These are phyloP conservation scores for Actinia tenebrosa DNA, from an alignment of 64 coral and sea anemone genomes.

Conservation along the genomic window DNA sequence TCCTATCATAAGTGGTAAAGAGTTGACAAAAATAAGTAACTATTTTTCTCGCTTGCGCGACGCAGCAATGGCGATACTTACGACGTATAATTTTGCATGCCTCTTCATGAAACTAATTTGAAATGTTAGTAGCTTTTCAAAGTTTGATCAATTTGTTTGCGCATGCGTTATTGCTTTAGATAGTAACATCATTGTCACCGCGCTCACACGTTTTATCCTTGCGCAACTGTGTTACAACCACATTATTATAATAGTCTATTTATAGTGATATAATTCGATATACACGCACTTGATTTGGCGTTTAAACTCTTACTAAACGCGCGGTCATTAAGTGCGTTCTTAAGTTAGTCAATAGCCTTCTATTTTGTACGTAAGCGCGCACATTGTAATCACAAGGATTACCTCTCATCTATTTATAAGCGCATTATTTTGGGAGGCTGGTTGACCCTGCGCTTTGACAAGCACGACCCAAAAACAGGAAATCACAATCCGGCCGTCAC, in stretches of 20 bases:
- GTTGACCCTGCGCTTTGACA: conserved; percentile 14
- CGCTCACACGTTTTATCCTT: background rate
- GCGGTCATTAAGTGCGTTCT: background rate
- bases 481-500: conserved; percentile 5
- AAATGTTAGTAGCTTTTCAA: no score
- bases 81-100: no score
- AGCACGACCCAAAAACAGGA: conserved; percentile 14
- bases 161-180: background rate
- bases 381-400: conserved; percentile 15
- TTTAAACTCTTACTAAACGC: background rate
- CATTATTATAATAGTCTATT: background rate
- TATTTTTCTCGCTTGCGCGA: no score
- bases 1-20: no score
- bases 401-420: conserved; percentile 32
- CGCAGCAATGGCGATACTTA: no score
- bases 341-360: background rate
- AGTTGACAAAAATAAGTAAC: no score
- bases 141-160: background rate
- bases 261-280: background rate
- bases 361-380: conserved; percentile 17
- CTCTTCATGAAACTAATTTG: no score
- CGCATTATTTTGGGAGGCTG: background rate
- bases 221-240: background rate
- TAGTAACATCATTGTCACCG: background rate
- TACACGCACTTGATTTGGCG: background rate